A percentile compares a stretch with the other conserved stretches of the same genome.
Evolutionary conservation across 2,797 vertebrate genomes (phyloP).

Genomic region (Heterohyrax brucei): DNA sequence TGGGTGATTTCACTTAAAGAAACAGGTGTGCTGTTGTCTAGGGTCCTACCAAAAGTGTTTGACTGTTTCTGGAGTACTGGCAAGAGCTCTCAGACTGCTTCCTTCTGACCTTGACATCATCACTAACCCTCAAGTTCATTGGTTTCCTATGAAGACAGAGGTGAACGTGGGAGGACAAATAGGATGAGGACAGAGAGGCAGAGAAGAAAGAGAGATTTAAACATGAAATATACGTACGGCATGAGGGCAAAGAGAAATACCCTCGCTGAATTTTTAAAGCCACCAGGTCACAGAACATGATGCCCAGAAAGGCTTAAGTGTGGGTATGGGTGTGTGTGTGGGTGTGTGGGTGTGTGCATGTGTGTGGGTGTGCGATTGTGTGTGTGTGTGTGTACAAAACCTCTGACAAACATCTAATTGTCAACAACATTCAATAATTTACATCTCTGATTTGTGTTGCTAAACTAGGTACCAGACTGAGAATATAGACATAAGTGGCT

Average conservation of each 20-base stretch:
- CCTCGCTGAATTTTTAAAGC: not conserved
- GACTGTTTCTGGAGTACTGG: not conserved
- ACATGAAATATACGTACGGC: not conserved
- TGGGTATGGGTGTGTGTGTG: not conserved
- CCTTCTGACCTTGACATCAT: not conserved
- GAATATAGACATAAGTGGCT: not conserved
- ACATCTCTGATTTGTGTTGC: not conserved
- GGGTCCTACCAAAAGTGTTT: not conserved
- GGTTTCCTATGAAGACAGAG: not conserved
- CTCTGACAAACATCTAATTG: constrained; percentile 25
- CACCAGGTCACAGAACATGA: not conserved
- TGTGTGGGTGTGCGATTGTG: not conserved
- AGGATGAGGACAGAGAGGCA: not conserved
- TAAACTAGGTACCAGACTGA: not conserved
- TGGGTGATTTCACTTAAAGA: not conserved
- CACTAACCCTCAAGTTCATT: not conserved
- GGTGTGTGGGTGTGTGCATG: not conserved
- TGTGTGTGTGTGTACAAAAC: not conserved
- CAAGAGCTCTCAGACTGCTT: not conserved
- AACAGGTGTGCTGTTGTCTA: not conserved
- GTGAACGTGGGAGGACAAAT: too few relatives aligned
- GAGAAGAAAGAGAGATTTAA: not conserved
- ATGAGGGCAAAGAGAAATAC: not conserved
- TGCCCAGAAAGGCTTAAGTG: not conserved
- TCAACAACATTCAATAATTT: constrained; percentile 1